phyloP scores from a whole-genome alignment of 2,888 invertebrate species.

The Petrophora chlorosata region DNA sequence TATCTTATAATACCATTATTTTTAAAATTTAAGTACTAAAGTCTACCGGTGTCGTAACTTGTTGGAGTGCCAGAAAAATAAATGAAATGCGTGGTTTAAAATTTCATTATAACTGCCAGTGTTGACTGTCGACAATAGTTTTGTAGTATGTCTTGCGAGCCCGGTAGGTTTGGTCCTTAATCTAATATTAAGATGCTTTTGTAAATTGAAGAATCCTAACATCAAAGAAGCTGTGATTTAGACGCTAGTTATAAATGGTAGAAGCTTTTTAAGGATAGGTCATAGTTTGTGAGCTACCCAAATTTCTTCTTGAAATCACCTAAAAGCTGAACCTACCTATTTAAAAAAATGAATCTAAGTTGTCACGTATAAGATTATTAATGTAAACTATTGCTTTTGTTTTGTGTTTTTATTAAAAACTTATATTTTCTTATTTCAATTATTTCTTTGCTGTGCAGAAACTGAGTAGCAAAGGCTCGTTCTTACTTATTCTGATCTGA shows the following conservation, averaged over 20 bases:
- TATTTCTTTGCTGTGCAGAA: no score
- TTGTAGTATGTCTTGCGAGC: background rate
- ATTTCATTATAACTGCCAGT: background rate
- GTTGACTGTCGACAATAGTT: no score
- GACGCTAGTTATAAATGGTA: slow-evolving; percentile 27
- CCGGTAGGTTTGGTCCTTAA: slow-evolving; percentile 1
- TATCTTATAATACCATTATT: slow-evolving; percentile 1
- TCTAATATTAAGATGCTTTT: slow-evolving; percentile 23
- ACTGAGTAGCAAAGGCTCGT: no score
- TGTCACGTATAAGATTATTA: background rate
- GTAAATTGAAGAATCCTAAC: slow-evolving; percentile 34
- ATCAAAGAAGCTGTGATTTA: slow-evolving; percentile 62
- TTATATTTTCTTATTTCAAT: no score
- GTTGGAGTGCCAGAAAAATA: no score
- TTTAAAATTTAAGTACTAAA: background rate
- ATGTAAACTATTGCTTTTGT: slow-evolving; percentile 3
- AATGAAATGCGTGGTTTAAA: background rate
- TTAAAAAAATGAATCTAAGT: no score
- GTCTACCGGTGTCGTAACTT: background rate
- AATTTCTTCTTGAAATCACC: slow-evolving; percentile 1
- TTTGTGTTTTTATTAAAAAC: slow-evolving; percentile 9
- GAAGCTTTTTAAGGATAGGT: slow-evolving; percentile 3
- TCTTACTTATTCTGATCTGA: no score
- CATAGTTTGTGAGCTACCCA: slow-evolving; percentile 2
- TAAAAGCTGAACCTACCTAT: no score